phyloP scores from a whole-genome alignment of 2,113 vertebrate species.

The Bostrychus sinensis region DNA sequence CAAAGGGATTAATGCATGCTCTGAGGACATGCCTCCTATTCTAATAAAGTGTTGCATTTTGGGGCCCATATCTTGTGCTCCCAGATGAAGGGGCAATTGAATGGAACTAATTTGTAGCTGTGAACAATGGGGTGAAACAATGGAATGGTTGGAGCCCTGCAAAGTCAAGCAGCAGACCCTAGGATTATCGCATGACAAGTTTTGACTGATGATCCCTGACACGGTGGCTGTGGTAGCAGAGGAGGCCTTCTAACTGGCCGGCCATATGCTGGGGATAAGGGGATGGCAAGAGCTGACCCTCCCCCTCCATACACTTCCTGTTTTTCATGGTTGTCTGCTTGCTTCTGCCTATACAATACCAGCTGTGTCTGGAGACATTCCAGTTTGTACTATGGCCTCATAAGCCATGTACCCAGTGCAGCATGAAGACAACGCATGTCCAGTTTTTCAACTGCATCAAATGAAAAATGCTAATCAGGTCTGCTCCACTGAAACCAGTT shows the following conservation, averaged over 20 bases:
- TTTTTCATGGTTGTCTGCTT: constrained; percentile 68
- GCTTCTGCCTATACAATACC: constrained; percentile 67
- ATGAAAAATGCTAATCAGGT: constrained; percentile 22
- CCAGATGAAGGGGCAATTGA: constrained; percentile 12
- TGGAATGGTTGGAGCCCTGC: background rate
- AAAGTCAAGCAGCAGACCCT: constrained; percentile 23
- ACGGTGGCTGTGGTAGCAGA: constrained; percentile 28
- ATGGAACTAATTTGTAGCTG: constrained; percentile 33
- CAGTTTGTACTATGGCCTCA: constrained; percentile 41
- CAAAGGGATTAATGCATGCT: constrained; percentile 32
- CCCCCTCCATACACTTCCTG: constrained; percentile 70
- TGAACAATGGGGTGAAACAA: constrained; percentile 41
- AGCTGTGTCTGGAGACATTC: constrained; percentile 72
- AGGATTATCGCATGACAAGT: constrained; percentile 12
- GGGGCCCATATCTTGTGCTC: background rate
- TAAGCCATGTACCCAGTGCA: constrained; percentile 31
- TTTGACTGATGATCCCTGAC: constrained; percentile 58
- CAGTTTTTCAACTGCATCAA: constrained; percentile 8
- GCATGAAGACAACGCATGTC: background rate
- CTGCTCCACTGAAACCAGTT: constrained; percentile 6
- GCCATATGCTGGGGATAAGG: constrained; percentile 39
- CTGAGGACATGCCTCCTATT: constrained; percentile 5
- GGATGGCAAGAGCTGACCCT: constrained; percentile 40
- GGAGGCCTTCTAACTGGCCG: constrained; percentile 24
- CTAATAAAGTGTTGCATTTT: background rate